These are phyloP conservation scores for Stegodyphus dumicola DNA, from an alignment of 1,140 invertebrate genomes.

Conservation along the genomic window DNA sequence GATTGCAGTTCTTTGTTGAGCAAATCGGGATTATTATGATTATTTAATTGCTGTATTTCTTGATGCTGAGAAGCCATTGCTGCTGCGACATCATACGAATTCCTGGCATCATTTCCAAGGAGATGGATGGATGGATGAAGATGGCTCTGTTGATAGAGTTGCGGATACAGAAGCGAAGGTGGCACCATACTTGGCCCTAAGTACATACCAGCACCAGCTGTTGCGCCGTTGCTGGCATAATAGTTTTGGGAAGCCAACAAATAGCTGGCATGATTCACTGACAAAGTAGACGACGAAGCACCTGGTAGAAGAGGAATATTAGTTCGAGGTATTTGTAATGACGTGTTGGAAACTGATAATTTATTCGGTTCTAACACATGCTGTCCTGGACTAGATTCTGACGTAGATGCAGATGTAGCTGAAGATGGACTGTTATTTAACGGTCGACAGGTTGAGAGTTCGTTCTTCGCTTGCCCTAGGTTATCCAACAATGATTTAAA, in stretches of 20 bases:
- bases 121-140: conserved; percentile 71
- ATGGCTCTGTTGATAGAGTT: conserved; percentile 82
- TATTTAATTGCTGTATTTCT: background rate
- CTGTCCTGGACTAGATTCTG: conserved; percentile 4
- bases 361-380: background rate
- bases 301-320: conserved; percentile 9
- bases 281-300: conserved; percentile 12
- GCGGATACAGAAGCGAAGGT: conserved; percentile 81
- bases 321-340: conserved; percentile 31
- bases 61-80: background rate
- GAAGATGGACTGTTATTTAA: conserved; percentile 12
- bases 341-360: conserved; percentile 3
- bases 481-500: conserved; percentile 51
- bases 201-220: conserved; percentile 66
- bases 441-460: conserved; percentile 1
- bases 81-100: conserved; percentile 16
- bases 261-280: conserved; percentile 58
- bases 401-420: conserved; percentile 4
- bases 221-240: conserved; percentile 34
- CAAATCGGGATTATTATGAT: conserved; percentile 2
- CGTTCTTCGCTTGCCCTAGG: conserved; percentile 19
- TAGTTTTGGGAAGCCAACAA: conserved; percentile 57
- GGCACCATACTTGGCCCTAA: conserved; percentile 62
- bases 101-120: conserved; percentile 70
- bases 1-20: conserved; percentile 41